Base-by-base conservation (phyloP, 1,140 invertebrate species). In the Philotrypesis tridentata region DNA sequence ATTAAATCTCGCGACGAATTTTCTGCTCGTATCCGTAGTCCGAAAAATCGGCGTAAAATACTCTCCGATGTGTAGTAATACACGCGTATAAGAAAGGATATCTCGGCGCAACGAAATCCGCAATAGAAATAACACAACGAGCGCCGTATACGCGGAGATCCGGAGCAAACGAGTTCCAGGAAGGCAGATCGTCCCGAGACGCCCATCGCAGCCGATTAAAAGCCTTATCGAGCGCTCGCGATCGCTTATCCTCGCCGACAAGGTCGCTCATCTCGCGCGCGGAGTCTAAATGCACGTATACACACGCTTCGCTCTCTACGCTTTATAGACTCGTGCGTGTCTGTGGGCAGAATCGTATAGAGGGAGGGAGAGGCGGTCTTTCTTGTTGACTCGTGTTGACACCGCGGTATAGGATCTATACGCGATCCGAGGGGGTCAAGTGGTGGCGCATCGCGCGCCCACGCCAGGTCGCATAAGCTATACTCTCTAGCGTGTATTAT, bases 341-440 rank as follows among this genome's bases (percentile, higher is more conserved):
- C 33, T 48, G 14, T 4, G 43, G 17, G 21, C 21, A 55, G 48
- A 55, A 5, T 4, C 1, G 14, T 12, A 43, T 7, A 43, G 21
- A 55, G 14, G 21, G 48, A 21, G 48, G 21, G 17, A 55, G 48
- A 55, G 21, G 48, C 48, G 21, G 48, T n/a, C 6, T 21, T 5
- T n/a, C 43, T 89, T 92, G 90, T 91, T 92, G 91, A 91, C 91
- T 91, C 82, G 89, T 92, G 91, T 92, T 92, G 91, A 92, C 91
- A 91, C 90, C 90, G 89, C 91, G 27, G 21, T 71, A 71, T 71
- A 65, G 61, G 89, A 91, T 91, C 91, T 90, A 91, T 90, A 91
- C 87, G 89, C 85, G 85, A 84, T 87, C 85, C 86, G n/a, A n/a
- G 85, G 87, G 86, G 89, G 89, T 91, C 90, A 91, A 91, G 89